These are phyloP conservation scores for Hypsibius dujardini DNA, from an alignment of 1,140 invertebrate genomes.

Conservation along the genomic window DNA sequence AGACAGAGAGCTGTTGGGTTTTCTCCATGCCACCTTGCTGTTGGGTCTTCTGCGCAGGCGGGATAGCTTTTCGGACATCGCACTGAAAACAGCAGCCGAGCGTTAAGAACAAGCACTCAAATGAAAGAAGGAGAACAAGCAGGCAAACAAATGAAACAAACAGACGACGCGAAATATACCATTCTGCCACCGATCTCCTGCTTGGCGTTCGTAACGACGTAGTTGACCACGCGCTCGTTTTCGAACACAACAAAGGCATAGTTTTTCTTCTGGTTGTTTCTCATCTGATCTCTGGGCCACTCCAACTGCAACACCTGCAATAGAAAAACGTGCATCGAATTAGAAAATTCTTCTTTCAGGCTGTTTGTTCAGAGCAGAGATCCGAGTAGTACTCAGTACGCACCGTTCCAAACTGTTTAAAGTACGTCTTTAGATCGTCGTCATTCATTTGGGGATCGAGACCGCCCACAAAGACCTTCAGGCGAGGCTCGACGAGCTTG, in stretches of 20 bases:
- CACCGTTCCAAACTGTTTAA: slow-evolving; percentile 70
- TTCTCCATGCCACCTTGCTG: background rate
- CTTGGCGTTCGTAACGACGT: slow-evolving; percentile 69
- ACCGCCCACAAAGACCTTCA: slow-evolving; percentile 65
- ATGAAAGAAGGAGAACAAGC: too few species aligned
- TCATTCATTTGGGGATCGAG: slow-evolving; percentile 69
- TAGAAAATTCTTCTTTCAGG: too few species aligned
- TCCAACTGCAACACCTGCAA: slow-evolving; percentile 72
- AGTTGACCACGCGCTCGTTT: slow-evolving; percentile 73
- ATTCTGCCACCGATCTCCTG: slow-evolving; percentile 64
- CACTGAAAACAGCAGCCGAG: background rate
- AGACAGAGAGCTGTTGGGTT: too few species aligned
- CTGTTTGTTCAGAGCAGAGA: too few species aligned
- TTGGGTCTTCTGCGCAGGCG: background rate
- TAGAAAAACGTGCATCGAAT: background rate
- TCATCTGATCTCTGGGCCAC: slow-evolving; percentile 83
- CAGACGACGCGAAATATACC: background rate
- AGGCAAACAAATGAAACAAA: background rate
- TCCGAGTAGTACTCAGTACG: slow-evolving; percentile 29
- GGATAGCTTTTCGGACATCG: slow-evolving; percentile 5
- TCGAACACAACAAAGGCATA: slow-evolving; percentile 91
- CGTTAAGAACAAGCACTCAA: too few species aligned
- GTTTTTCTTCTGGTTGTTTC: slow-evolving; percentile 80
- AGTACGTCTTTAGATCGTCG: slow-evolving; percentile 77
- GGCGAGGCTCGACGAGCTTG: slow-evolving; percentile 76